Evolutionary conservation across 92 coral and sea anemone species (phyloP).

Genomic region (Chrysogorgia sp.): DNA sequence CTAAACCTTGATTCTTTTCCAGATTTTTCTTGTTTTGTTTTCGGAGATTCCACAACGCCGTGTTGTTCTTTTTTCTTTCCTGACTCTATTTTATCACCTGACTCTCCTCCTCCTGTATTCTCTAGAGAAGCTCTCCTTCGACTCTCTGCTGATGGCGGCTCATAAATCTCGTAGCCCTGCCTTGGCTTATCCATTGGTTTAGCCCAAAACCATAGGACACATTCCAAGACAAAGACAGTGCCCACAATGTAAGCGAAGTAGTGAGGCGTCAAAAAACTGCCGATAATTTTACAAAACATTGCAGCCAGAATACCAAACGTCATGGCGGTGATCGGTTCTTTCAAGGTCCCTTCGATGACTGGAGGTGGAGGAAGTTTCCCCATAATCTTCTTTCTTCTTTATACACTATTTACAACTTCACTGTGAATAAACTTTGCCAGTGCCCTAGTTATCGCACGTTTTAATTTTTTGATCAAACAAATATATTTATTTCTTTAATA

Average conservation of each 20-base stretch:
- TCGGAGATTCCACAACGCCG: not conserved
- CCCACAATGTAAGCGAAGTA: slow-evolving; percentile 18
- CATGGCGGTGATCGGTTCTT: slow-evolving; percentile 29
- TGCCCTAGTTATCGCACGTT: no score
- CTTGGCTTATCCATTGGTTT: slow-evolving; percentile 24
- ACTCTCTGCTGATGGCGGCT: slow-evolving; percentile 23
- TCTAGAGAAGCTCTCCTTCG: no score
- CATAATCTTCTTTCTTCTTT: slow-evolving; percentile 1
- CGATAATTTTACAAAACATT: not conserved
- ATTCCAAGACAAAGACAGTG: slow-evolving; percentile 14
- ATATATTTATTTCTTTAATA: not conserved
- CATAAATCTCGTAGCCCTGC: slow-evolving; percentile 25
- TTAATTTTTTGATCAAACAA: not conserved
- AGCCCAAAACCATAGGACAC: slow-evolving; percentile 8
- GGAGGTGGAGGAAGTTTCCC: slow-evolving; percentile 35
- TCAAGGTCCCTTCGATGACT: slow-evolving; percentile 29
- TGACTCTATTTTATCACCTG: no score
- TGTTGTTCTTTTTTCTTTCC: not conserved
- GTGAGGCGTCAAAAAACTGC: slow-evolving; percentile 11
- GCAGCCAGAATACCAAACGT: slow-evolving; percentile 22
- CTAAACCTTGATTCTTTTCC: slow-evolving; percentile 36
- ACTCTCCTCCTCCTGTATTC: no score
- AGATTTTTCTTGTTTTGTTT: slow-evolving; percentile 11
- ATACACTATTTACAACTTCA: slow-evolving; percentile 1
- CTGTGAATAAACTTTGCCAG: no score